phyloP scores from a whole-genome alignment of 2,888 invertebrate species.

The Cheilosia soror region DNA sequence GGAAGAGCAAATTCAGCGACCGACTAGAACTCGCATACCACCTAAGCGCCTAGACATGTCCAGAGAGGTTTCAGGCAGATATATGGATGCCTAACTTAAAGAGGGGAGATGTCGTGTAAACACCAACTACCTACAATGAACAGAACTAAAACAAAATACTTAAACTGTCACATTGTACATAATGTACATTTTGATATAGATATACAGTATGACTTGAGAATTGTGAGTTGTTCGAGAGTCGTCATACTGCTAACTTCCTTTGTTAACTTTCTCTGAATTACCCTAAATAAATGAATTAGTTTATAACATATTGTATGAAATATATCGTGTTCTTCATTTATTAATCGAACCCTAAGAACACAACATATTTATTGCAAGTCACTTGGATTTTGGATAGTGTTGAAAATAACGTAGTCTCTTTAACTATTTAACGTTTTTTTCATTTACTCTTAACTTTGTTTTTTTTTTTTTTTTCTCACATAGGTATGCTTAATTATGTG shows the following conservation, averaged over 20 bases:
- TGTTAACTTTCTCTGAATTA: neutral
- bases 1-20: neutral
- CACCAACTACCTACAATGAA: neutral
- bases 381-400: no score
- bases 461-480: no score
- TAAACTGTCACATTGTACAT: neutral
- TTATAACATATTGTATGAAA: neutral
- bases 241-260: neutral
- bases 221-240: neutral
- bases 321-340: neutral
- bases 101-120: conserved; percentile 9
- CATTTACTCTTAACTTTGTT: no score
- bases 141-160: neutral
- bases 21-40: neutral
- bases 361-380: no score
- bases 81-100: neutral
- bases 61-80: conserved; percentile 8
- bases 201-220: neutral
- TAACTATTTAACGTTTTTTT: no score
- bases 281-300: neutral
- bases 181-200: neutral
- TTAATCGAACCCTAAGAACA: neutral
- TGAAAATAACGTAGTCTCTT: no score
- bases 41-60: neutral
- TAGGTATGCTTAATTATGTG: no score